Evolutionary conservation across 2,113 vertebrate species (phyloP).

Genomic region (Stercorarius parasiticus): DNA sequence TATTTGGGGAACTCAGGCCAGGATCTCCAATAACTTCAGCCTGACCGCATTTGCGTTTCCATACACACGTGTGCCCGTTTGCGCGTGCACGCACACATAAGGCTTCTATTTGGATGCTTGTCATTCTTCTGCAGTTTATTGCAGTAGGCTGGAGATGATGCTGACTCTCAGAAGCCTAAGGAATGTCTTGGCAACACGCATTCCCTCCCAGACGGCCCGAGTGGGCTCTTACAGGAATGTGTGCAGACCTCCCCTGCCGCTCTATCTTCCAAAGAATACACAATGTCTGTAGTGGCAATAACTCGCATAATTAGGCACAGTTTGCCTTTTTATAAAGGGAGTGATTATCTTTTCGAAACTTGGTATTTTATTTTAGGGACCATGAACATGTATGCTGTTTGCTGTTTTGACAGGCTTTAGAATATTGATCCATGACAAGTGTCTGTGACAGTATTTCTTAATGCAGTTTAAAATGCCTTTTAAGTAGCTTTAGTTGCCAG

Average conservation of each 20-base stretch:
- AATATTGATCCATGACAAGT: neutral
- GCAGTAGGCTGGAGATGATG: neutral
- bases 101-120: neutral
- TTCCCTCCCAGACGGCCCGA: conserved; percentile 3
- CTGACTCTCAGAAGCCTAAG: neutral
- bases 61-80: fast-evolving
- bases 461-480: neutral
- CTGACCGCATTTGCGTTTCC: neutral
- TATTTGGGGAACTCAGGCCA: neutral
- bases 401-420: neutral
- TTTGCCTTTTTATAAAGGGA: neutral
- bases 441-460: neutral
- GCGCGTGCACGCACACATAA: fast-evolving
- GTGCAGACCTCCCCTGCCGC: neutral
- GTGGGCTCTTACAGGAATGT: conserved; percentile 42
- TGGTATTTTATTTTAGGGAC: neutral
- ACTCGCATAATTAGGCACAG: neutral
- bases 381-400: fast-evolving
- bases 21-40: neutral
- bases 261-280: neutral
- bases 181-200: conserved; percentile 14
- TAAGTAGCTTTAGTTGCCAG: neutral
- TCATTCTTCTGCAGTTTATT: neutral
- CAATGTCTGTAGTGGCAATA: neutral
- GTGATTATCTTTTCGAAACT: neutral